These are phyloP conservation scores for Caenorhabditis tropicalis DNA, from an alignment of 1,140 invertebrate species.

Conservation along the genomic window DNA sequence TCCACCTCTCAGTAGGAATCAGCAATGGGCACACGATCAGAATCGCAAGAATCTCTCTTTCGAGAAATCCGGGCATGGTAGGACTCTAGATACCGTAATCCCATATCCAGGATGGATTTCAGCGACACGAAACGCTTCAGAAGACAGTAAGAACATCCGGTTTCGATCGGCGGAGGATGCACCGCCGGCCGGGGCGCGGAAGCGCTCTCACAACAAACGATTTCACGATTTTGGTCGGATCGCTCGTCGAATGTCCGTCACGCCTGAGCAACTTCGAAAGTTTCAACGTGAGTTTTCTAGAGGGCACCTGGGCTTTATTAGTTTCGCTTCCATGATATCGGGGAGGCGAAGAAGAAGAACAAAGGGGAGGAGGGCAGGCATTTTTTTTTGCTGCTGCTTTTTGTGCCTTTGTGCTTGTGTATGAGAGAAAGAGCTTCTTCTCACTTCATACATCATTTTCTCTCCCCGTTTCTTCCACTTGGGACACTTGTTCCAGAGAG, in stretches of 20 bases:
- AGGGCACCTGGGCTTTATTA: neutral
- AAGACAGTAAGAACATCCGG: conserved; percentile 2
- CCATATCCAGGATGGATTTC: too few relatives aligned
- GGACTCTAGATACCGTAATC: too few relatives aligned
- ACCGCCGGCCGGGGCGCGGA: neutral
- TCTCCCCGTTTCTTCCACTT: neutral
- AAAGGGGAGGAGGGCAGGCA: neutral
- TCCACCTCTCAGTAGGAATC: neutral
- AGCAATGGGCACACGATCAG: conserved; percentile 25
- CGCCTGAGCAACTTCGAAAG: neutral
- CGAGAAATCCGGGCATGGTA: conserved; percentile 5
- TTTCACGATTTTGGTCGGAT: neutral
- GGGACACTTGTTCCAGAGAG: neutral
- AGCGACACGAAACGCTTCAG: neutral
- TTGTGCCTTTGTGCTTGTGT: neutral
- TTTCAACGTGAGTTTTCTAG: neutral
- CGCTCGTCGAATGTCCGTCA: neutral
- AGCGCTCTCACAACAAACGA: neutral
- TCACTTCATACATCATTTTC: conserved; percentile 34
- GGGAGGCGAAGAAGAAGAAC: neutral
- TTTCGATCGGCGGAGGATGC: neutral
- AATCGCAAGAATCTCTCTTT: conserved; percentile 22
- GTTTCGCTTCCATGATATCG: neutral
- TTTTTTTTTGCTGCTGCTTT: neutral
- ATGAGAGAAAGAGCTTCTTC: too few relatives aligned